Percentiles rank a stretch among this genome's conserved stretches.
These are phyloP conservation scores for Clivina fossor DNA, from an alignment of 2,888 invertebrate genomes.

Conservation along the genomic window DNA sequence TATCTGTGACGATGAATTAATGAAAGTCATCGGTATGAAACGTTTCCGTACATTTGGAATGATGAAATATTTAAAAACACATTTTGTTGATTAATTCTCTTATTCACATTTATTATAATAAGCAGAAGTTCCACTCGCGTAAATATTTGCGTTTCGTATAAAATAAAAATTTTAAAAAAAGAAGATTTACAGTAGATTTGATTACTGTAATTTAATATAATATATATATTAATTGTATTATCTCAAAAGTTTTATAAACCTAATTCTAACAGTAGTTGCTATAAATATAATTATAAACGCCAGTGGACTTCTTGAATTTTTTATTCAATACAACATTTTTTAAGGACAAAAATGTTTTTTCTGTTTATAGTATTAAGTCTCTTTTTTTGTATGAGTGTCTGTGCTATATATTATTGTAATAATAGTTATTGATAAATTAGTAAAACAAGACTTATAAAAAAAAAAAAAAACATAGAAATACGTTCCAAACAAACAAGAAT, in stretches of 20 bases:
- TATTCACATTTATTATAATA: too few relatives aligned
- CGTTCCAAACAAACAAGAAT: slow-evolving; percentile 9
- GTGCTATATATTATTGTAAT: slow-evolving; percentile 30
- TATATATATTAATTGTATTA: slow-evolving; percentile 10
- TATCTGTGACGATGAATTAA: slow-evolving; percentile 87
- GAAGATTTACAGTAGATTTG: background rate
- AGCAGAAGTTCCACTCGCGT: slow-evolving; percentile 28
- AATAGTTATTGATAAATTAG: slow-evolving; percentile 29
- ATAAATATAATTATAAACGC: too few relatives aligned
- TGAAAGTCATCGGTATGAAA: slow-evolving; percentile 88
- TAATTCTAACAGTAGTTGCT: slow-evolving; percentile 22
- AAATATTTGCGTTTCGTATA: slow-evolving; percentile 7
- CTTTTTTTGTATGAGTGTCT: slow-evolving; percentile 35
- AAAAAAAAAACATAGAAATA: too few relatives aligned
- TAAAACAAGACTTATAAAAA: slow-evolving; percentile 26
- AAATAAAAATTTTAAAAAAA: slow-evolving; percentile 3
- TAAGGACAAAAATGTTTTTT: slow-evolving; percentile 18
- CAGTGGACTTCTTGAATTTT: slow-evolving; percentile 24
- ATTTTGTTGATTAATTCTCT: slow-evolving; percentile 67
- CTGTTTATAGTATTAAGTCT: slow-evolving; percentile 29
- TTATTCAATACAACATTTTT: slow-evolving; percentile 25
- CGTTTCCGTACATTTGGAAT: slow-evolving; percentile 94
- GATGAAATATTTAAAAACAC: slow-evolving; percentile 94
- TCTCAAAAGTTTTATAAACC: slow-evolving; percentile 20
- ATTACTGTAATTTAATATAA: slow-evolving; percentile 11